Percentiles rank a stretch among this genome's conserved stretches.
Evolutionary conservation across 2,113 vertebrate species (phyloP).

Genomic region (Austrofundulus limnaeus): DNA sequence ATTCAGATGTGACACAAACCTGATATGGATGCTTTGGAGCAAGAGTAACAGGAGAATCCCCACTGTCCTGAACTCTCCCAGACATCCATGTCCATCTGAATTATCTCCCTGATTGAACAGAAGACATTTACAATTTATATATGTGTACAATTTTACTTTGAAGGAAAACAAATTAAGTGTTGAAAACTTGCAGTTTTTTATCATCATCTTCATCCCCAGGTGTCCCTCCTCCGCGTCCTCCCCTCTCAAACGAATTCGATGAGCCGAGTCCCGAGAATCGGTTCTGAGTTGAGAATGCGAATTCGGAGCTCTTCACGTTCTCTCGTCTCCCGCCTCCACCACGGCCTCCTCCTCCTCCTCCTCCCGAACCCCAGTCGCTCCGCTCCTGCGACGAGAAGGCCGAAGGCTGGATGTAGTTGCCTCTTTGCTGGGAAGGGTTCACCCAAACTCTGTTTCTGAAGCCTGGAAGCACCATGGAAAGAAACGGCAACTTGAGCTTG

Average conservation of each 20-base stretch:
- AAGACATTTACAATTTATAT: not conserved
- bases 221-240: slow-evolving; percentile 60
- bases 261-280: slow-evolving; percentile 75
- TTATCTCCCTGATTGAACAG: slow-evolving; percentile 77
- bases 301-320: slow-evolving; percentile 59
- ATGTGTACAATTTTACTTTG: not conserved
- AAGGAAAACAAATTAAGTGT: not conserved
- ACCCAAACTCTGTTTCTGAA: slow-evolving; percentile 81
- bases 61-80: slow-evolving; percentile 92
- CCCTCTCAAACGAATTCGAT: slow-evolving; percentile 50
- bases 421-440: slow-evolving; percentile 79
- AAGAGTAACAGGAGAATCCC: slow-evolving; percentile 88
- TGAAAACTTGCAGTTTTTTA: slow-evolving; percentile 83
- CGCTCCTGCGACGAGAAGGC: slow-evolving; percentile 77
- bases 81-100: slow-evolving; percentile 86
- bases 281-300: slow-evolving; percentile 79
- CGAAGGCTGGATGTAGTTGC: slow-evolving; percentile 82
- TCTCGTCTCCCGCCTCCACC: slow-evolving; percentile 72
- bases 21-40: slow-evolving; percentile 78
- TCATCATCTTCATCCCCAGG: slow-evolving; percentile 78
- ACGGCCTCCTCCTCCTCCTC: slow-evolving; percentile 70
- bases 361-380: slow-evolving; percentile 51
- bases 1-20: slow-evolving; percentile 73
- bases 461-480: slow-evolving; percentile 49
- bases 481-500: not conserved